Evolutionary conservation across 2,888 invertebrate genomes (phyloP).

Genomic region (Boloria selene): DNA sequence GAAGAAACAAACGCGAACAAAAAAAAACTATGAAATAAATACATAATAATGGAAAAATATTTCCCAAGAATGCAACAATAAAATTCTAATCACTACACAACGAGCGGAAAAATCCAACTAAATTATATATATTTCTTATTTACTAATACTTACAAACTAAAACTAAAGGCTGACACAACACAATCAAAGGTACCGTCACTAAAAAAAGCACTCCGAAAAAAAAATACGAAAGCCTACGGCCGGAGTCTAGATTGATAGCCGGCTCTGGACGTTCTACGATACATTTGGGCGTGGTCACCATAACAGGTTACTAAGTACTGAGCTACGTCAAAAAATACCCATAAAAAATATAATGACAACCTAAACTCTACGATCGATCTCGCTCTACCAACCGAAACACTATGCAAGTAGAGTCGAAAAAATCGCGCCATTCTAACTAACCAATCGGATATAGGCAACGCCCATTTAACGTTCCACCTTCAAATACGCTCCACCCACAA

Average conservation of each 20-base stretch:
- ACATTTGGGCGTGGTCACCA: slow-evolving; percentile 71
- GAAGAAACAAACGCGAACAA: background rate
- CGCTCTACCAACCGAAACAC: slow-evolving; percentile 72
- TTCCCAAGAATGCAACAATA: slow-evolving; percentile 18
- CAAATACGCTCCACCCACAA: slow-evolving; percentile 55
- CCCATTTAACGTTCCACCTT: slow-evolving; percentile 61
- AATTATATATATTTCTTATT: slow-evolving; percentile 15
- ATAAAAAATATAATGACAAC: slow-evolving; percentile 81
- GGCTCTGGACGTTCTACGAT: slow-evolving; percentile 64
- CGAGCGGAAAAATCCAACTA: slow-evolving; percentile 15
- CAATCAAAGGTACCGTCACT: slow-evolving; percentile 70
- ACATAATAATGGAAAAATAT: slow-evolving; percentile 6
- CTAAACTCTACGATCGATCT: slow-evolving; percentile 76
- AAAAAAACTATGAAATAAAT: slow-evolving; percentile 15
- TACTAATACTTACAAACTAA: slow-evolving; percentile 28
- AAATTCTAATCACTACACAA: slow-evolving; percentile 17
- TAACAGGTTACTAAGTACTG: slow-evolving; percentile 78
- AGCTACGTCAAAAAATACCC: slow-evolving; percentile 79
- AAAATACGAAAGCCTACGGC: slow-evolving; percentile 69
- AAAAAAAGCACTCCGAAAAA: slow-evolving; percentile 66
- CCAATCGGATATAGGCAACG: slow-evolving; percentile 60
- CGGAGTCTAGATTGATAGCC: slow-evolving; percentile 72
- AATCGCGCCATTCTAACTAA: slow-evolving; percentile 59
- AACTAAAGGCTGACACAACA: slow-evolving; percentile 54
- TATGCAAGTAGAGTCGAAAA: slow-evolving; percentile 71